Evolutionary conservation across 2,113 vertebrate species (phyloP).

Genomic region (Typhlomys cinereus): DNA sequence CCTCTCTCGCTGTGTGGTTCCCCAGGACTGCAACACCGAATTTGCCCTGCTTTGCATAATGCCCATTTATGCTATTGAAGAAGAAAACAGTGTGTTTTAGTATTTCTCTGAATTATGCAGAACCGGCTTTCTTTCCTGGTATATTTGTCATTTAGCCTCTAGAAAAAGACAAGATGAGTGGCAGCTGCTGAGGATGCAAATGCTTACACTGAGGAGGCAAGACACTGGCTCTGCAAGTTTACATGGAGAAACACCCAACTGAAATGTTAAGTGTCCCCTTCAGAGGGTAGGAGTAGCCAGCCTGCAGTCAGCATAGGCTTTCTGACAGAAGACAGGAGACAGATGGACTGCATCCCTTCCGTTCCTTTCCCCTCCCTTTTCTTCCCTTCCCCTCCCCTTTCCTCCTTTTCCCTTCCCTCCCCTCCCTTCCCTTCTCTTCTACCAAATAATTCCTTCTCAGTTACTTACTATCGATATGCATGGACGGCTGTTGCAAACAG

Average conservation of each 20-base stretch:
- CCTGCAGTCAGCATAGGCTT: background rate
- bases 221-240: conserved; percentile 1
- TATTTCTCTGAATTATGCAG: conserved; percentile 27
- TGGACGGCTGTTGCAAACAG: conserved; percentile 91
- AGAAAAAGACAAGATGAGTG: background rate
- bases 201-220: background rate
- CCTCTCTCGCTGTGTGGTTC: conserved; percentile 92
- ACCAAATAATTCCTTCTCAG: background rate
- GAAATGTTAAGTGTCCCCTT: background rate
- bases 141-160: background rate
- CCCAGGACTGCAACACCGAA: conserved; percentile 96
- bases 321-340: background rate
- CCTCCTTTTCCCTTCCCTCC: background rate
- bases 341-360: background rate
- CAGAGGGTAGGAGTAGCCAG: background rate
- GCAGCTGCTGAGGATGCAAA: background rate
- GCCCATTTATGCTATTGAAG: conserved; percentile 90
- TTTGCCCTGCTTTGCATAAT: conserved; percentile 96
- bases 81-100: conserved; percentile 71
- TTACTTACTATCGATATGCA: conserved; percentile 93
- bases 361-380: background rate
- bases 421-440: background rate
- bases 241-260: background rate
- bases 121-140: conserved; percentile 17
- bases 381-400: too few species aligned